A percentile compares a stretch with the other conserved stretches of the same genome.
Evolutionary conservation across 2,888 invertebrate species (phyloP).

Genomic region (Brenthis daphne): DNA sequence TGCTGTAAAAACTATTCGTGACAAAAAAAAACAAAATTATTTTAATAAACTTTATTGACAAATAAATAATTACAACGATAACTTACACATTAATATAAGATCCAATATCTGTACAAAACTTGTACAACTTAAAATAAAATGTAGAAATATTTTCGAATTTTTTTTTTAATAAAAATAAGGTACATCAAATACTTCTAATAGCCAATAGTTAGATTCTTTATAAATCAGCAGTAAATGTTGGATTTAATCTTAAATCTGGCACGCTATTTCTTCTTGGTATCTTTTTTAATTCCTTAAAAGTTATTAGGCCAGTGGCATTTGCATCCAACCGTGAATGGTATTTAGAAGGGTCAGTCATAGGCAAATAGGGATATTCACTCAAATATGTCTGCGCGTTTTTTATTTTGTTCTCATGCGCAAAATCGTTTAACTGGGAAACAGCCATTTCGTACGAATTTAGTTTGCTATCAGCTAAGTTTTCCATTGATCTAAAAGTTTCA

Average conservation of each 20-base stretch:
- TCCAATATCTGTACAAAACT: constrained; percentile 74
- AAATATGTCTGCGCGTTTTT: constrained; percentile 74
- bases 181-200: constrained; percentile 34
- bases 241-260: constrained; percentile 71
- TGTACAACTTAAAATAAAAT: constrained; percentile 60
- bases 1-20: no score
- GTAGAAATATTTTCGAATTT: neutral
- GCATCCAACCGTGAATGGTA: constrained; percentile 73
- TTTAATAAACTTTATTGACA: constrained; percentile 43
- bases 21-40: neutral
- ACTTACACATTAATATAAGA: constrained; percentile 63
- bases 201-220: constrained; percentile 6
- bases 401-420: constrained; percentile 59
- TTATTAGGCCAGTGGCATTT: constrained; percentile 73
- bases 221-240: constrained; percentile 66
- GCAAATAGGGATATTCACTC: constrained; percentile 76
- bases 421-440: constrained; percentile 61
- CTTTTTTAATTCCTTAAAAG: constrained; percentile 66
- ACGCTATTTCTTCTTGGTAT: constrained; percentile 74
- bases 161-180: constrained; percentile 27
- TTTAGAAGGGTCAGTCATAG: constrained; percentile 75
- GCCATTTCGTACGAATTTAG: constrained; percentile 70
- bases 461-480: constrained; percentile 65
- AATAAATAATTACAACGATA: constrained; percentile 70
- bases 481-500: constrained; percentile 78